A percentile compares a stretch with the other conserved stretches of the same genome.
phyloP scores from a whole-genome alignment of 2,888 invertebrate genomes.

The Polia nebulosa region DNA sequence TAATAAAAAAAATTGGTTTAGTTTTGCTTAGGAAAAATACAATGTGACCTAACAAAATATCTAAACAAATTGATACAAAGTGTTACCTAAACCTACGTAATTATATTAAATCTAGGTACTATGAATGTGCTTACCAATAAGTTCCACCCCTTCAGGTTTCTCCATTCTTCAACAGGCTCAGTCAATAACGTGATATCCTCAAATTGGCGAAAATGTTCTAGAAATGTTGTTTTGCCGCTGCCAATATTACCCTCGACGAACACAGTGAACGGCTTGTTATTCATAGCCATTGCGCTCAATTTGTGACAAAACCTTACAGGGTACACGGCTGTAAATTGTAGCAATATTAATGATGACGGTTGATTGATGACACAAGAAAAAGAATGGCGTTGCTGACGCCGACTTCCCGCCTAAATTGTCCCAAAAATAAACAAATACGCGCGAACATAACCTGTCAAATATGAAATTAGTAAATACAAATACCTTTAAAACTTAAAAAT shows the following conservation, averaged over 20 bases:
- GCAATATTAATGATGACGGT: slow-evolving; percentile 3
- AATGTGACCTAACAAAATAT: background rate
- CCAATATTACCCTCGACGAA: slow-evolving; percentile 97
- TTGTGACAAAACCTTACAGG: slow-evolving; percentile 67
- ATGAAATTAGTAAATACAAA: slow-evolving; percentile 70
- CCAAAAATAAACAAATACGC: slow-evolving; percentile 79
- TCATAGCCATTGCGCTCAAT: slow-evolving; percentile 77
- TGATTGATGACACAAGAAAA: slow-evolving; percentile 17
- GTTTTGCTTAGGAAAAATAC: background rate
- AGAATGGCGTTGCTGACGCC: slow-evolving; percentile 17
- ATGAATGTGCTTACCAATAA: slow-evolving; percentile 90
- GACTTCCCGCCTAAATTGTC: slow-evolving; percentile 81
- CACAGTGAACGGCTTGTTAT: slow-evolving; percentile 94
- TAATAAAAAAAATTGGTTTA: background rate
- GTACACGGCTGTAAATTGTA: slow-evolving; percentile 62
- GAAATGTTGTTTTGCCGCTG: slow-evolving; percentile 97
- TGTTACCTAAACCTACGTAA: background rate
- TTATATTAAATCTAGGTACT: background rate
- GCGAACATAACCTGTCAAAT: slow-evolving; percentile 74
- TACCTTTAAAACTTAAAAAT: slow-evolving; percentile 75
- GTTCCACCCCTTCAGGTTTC: slow-evolving; percentile 95
- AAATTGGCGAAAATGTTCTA: slow-evolving; percentile 95
- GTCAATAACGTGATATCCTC: slow-evolving; percentile 92
- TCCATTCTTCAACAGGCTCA: slow-evolving; percentile 97
- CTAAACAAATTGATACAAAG: background rate